phyloP scores from a whole-genome alignment of 2,888 invertebrate genomes.

The Priocnemis perturbator region DNA sequence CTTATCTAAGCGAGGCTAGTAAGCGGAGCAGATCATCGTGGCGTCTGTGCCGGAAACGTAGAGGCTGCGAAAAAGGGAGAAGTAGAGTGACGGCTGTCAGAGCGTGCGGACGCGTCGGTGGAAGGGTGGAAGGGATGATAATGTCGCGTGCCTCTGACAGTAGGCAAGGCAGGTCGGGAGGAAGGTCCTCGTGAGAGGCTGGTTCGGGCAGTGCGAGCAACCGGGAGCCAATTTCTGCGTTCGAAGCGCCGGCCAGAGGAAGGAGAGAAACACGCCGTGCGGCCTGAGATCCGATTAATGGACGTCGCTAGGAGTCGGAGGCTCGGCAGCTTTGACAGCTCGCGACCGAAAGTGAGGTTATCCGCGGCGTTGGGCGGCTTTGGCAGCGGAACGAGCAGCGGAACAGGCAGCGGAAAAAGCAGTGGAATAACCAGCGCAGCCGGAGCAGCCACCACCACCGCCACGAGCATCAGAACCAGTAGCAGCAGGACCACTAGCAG shows the following conservation, averaged over 20 bases:
- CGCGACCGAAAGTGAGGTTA: constrained; percentile 42
- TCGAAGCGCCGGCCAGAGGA: neutral
- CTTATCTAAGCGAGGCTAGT: no score
- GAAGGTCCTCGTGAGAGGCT: neutral
- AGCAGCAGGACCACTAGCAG: no score
- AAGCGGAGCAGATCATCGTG: no score
- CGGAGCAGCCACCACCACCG: neutral
- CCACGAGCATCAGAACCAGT: no score
- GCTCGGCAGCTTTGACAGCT: constrained; percentile 41
- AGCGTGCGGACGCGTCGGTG: constrained; percentile 17
- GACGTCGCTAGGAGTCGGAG: constrained; percentile 11
- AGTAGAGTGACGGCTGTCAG: no score
- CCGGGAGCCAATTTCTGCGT: no score
- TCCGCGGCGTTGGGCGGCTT: no score
- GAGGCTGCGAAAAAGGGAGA: no score
- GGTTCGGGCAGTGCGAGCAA: no score
- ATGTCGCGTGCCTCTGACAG: constrained; percentile 11
- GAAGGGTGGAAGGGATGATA: neutral
- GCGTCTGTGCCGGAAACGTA: no score
- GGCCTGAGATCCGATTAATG: constrained; percentile 2
- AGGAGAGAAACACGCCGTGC: constrained; percentile 15
- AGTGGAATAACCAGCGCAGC: neutral
- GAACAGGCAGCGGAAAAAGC: neutral
- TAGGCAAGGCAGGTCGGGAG: constrained; percentile 17
- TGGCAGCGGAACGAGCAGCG: no score